A percentile compares a stretch with the other conserved stretches of the same genome.
phyloP scores from a whole-genome alignment of 2,888 invertebrate genomes.

The Sphaerophoria rueppellii region DNA sequence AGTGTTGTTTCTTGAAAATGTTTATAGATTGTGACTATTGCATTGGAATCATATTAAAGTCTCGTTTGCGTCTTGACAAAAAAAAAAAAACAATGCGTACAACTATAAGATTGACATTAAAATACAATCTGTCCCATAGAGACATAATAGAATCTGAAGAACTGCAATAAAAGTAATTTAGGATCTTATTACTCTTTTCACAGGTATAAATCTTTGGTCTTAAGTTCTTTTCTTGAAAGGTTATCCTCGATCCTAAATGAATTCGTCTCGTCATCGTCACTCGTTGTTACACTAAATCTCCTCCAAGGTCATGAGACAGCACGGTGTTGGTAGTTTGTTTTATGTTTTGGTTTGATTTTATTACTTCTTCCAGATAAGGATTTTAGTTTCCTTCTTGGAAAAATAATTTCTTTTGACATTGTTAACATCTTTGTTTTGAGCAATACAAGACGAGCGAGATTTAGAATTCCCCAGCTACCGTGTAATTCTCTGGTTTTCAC shows the following conservation, averaged over 20 bases:
- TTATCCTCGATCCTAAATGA: not conserved
- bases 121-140: too few relatives aligned
- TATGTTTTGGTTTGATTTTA: conserved; percentile 23
- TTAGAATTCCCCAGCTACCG: conserved; percentile 19
- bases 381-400: conserved; percentile 19
- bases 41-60: too few relatives aligned
- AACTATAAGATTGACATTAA: too few relatives aligned
- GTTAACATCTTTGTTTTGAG: not conserved
- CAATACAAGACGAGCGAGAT: not conserved
- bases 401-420: not conserved
- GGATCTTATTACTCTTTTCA: too few relatives aligned
- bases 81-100: too few relatives aligned
- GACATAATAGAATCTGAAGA: too few relatives aligned
- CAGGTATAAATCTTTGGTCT: not conserved
- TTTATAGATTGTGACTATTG: too few relatives aligned
- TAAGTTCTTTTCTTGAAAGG: not conserved
- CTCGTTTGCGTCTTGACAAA: too few relatives aligned
- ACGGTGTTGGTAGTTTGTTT: not conserved
- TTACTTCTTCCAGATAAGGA: conserved; percentile 9
- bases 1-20: too few relatives aligned
- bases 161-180: too few relatives aligned
- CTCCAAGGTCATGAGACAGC: not conserved
- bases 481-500: not conserved
- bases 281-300: not conserved
- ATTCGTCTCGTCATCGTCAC: not conserved